These are phyloP conservation scores for Rhopalosiphum nymphaeae DNA, from an alignment of 2,888 invertebrate species.

Conservation along the genomic window DNA sequence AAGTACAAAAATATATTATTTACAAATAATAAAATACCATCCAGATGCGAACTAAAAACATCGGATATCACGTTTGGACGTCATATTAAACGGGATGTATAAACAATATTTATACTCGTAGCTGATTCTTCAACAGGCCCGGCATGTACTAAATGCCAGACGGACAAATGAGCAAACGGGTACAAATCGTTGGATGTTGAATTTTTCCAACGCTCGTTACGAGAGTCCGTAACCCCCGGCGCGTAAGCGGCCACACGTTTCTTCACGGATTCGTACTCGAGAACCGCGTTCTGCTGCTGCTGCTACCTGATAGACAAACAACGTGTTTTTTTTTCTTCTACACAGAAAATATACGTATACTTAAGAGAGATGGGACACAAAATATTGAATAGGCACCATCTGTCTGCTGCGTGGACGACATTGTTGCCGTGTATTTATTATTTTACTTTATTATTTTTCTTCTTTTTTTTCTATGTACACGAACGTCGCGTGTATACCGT, in stretches of 20 bases:
- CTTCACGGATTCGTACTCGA: slow-evolving; percentile 12
- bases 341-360: background rate
- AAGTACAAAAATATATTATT: background rate
- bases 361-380: slow-evolving; percentile 8
- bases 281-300: background rate
- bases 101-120: background rate
- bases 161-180: slow-evolving; percentile 57
- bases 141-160: slow-evolving; percentile 37
- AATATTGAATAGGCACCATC: slow-evolving; percentile 46
- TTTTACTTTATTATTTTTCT: slow-evolving; percentile 24
- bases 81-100: background rate
- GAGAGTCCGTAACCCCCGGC: slow-evolving; percentile 46
- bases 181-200: slow-evolving; percentile 52
- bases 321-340: slow-evolving; percentile 33
- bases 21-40: background rate
- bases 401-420: slow-evolving; percentile 32
- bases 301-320: slow-evolving; percentile 20
- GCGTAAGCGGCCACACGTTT: slow-evolving; percentile 36
- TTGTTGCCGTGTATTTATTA: background rate
- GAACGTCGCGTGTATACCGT: slow-evolving; percentile 33
- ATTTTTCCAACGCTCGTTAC: slow-evolving; percentile 49
- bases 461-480: background rate
- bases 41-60: background rate
- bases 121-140: background rate
- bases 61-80: background rate